Evolutionary conservation across 2,113 vertebrate species (phyloP).

Genomic region (Thermophis baileyi): DNA sequence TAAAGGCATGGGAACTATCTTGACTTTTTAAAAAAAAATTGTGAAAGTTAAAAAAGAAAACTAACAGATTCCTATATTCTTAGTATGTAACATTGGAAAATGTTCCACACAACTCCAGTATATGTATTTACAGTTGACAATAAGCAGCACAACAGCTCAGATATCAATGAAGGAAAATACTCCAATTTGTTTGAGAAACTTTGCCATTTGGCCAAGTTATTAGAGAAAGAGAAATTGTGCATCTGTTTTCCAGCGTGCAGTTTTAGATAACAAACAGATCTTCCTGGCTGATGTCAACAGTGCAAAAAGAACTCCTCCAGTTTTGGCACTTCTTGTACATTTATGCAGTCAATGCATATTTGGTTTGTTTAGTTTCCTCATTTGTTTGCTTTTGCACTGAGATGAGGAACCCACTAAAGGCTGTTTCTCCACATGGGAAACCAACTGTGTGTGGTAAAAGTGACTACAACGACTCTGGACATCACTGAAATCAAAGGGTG

Average conservation of each 20-base stretch:
- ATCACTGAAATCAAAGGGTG: conserved; percentile 23
- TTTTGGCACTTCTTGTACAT: conserved; percentile 39
- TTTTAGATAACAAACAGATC: conserved; percentile 29
- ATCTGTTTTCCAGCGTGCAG: background rate
- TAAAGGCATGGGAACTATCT: background rate
- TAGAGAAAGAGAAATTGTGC: conserved; percentile 35
- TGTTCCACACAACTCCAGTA: background rate
- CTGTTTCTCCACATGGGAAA: background rate
- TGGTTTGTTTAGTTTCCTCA: conserved; percentile 49
- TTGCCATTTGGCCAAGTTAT: conserved; percentile 9
- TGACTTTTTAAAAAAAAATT: background rate
- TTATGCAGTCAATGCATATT: conserved; percentile 42
- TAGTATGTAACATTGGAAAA: background rate
- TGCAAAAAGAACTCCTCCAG: conserved; percentile 22
- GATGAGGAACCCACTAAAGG: conserved; percentile 8
- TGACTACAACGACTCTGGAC: background rate
- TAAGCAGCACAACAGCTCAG: background rate
- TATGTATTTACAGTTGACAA: background rate
- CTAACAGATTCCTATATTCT: background rate
- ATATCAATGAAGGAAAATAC: background rate
- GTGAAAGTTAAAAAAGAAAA: background rate
- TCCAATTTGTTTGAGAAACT: background rate
- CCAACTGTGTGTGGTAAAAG: conserved; percentile 35
- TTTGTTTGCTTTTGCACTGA: conserved; percentile 55
- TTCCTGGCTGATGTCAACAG: conserved; percentile 33